Base-by-base conservation (phyloP, 2,888 invertebrate species). In the Oligia fasciuncula region DNA sequence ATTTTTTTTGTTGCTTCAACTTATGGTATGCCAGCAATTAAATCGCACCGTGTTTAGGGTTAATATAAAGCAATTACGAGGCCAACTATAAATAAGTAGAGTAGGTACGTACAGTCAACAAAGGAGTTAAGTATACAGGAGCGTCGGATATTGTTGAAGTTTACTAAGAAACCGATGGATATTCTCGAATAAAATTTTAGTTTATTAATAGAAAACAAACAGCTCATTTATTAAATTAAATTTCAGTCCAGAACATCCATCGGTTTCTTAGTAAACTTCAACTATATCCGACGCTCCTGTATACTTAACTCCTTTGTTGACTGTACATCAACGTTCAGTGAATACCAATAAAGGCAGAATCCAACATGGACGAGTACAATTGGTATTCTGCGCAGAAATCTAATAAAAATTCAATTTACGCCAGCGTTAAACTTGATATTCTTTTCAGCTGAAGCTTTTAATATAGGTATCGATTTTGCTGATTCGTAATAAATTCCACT, bases 401-500 rank as follows among this genome's bases (percentile, higher is more conserved):
- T 76, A 81, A 78, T 80, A 68, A 72, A 81, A 87, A 83, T 73
- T 85, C 79, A 85, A 83, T 80, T 78, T 69, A 73, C 60, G 67
- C 60, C 60, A 51, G 67, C 67, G 73, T 77, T 77, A 78, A 78
- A 85, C 77, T 79, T 81, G 74, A 87, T 81, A 81, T 81, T 77
- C 68, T 74, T 76, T 81, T 57, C 46, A 73, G 65, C 54, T 69
- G 60, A 60, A 80, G 63, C 79, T 80, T 76, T 81, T 76, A 81
- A 79, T 77, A 77, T 29, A 81, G 57, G 73, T 67, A 85, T 87
- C 66, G 79, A 86, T 85, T 81, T 86, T 81, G 70, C 72, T 70
- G 69, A 83, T 81, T 88, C 78, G 75, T 80, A 84, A 87, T 84
- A 85, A 85, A 88, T 85, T 84, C 76, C 79, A 74, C 79, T 86